A percentile compares a stretch with the other conserved stretches of the same genome.
These are phyloP conservation scores for Byasa hedistus DNA, from an alignment of 2,888 invertebrate species.

Conservation along the genomic window DNA sequence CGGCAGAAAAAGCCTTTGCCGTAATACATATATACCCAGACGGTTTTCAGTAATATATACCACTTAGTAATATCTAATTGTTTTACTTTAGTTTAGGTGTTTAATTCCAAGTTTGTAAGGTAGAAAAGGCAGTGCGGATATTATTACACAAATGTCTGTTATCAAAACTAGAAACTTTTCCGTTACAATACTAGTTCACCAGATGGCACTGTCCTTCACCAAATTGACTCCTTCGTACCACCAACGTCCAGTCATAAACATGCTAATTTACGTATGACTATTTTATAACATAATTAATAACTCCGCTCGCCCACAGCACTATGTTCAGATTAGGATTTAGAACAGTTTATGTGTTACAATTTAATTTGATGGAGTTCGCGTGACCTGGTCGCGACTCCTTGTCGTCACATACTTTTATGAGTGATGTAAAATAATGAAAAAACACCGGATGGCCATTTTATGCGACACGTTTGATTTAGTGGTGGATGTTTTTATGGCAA, in stretches of 20 bases:
- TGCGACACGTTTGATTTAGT: constrained; percentile 66
- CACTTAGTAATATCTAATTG: too few species aligned
- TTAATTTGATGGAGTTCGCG: constrained; percentile 71
- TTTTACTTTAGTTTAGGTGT: too few species aligned
- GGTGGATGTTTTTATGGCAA: constrained; percentile 48
- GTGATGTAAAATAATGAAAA: constrained; percentile 75
- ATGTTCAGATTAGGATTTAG: constrained; percentile 69
- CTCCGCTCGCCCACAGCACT: constrained; percentile 55
- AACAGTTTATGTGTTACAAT: constrained; percentile 70
- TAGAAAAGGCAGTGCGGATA: background rate
- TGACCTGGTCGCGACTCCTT: constrained; percentile 52
- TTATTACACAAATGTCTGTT: constrained; percentile 19
- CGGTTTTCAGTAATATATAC: too few species aligned
- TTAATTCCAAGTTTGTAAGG: too few species aligned
- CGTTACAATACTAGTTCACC: constrained; percentile 6
- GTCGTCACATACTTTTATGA: constrained; percentile 71
- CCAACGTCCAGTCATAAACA: constrained; percentile 69
- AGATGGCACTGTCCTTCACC: constrained; percentile 29
- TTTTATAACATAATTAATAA: constrained; percentile 79
- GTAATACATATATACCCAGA: too few species aligned
- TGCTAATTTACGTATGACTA: constrained; percentile 75
- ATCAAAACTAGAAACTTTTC: constrained; percentile 11
- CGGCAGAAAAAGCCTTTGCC: too few species aligned
- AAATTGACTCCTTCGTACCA: constrained; percentile 34
- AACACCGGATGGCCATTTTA: constrained; percentile 63